A percentile compares a stretch with the other conserved stretches of the same genome.
Evolutionary conservation across 1,140 invertebrate genomes (phyloP).

Genomic region (Drosophila triauraria): DNA sequence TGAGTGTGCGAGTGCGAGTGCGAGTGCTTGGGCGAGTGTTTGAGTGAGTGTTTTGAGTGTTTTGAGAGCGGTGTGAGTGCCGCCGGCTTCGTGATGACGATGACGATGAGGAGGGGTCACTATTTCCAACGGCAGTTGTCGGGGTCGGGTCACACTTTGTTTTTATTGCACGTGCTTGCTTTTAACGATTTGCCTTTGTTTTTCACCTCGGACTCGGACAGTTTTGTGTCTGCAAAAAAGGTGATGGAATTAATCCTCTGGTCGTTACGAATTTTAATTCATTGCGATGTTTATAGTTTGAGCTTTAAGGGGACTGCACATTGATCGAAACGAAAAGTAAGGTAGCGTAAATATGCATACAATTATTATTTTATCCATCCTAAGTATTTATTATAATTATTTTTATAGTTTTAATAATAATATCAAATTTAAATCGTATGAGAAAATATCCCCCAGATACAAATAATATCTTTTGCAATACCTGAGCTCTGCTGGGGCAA

Average conservation of each 20-base stretch:
- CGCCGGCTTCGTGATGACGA: slow-evolving; percentile 8
- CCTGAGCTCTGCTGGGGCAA: neutral
- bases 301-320: neutral
- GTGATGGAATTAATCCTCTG: neutral
- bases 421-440: neutral
- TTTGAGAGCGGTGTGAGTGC: slow-evolving; percentile 6
- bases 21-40: slow-evolving; percentile 16
- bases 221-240: neutral
- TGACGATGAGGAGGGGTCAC: slow-evolving; percentile 20
- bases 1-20: slow-evolving; percentile 2
- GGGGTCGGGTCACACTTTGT: slow-evolving; percentile 65
- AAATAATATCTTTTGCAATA: neutral
- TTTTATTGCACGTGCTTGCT: slow-evolving; percentile 71
- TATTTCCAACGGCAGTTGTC: slow-evolving; percentile 23
- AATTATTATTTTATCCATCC: too few species aligned
- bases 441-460: neutral
- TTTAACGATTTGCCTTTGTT: slow-evolving; percentile 55
- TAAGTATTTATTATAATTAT: too few species aligned
- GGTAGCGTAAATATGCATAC: too few species aligned
- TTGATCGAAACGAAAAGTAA: too few species aligned
- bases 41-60: slow-evolving; percentile 17
- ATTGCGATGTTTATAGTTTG: too few species aligned
- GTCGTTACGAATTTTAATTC: neutral
- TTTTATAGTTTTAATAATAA: too few species aligned
- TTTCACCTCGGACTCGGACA: slow-evolving; percentile 7